Evolutionary conservation across 1,140 invertebrate genomes (phyloP), one percentile per base, ranked within the genome.

Genomic region (Coboldia fuscipes): DNA sequence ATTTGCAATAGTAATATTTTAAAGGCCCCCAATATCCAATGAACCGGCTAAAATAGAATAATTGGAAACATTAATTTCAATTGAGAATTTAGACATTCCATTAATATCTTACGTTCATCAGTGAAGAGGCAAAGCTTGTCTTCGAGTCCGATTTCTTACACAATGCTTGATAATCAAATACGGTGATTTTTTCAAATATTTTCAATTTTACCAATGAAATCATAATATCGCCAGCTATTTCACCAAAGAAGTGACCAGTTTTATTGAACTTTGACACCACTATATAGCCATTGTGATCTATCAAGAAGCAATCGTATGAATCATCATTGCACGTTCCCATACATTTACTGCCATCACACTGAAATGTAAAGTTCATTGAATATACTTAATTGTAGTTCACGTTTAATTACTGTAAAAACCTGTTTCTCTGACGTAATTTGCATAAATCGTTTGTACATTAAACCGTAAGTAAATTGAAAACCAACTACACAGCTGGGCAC

Each of bases 221-320:
- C 65, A 93, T 75, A 3, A 89, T 66, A 16, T 73, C 69, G 12
- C 75, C 74, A 42, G 89, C 73, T 15, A 84, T 52, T 36, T 76
- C 72, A 0, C 86, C 86, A 57, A 90, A 88, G 57, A 92, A 93
- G 42, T 60, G 57, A 0, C 82, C 82, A 1, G 76, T 77, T 26
- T 78, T 61, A 12, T 71, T 65, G 17, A 65, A 51, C 39, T 76
- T 68, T 0, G 78, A 74, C 12, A 85, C 61, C 1, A 92, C 62
- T n/a, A 92, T 66, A 48, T 85, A 92, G 1, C 84, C 86, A 48
- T 84, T 85, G 44, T 76, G 80, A 57, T 92, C 86, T 13, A 92
- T 66, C 3, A 92, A 61, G 48, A 78, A 90, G 47, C 85, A 90
- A 40, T 81, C 72, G 34, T 70, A 63, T 44, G 61, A 65, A 28